Percentiles rank a stretch among this genome's conserved stretches.
Evolutionary conservation across 2,113 vertebrate species (phyloP).

Genomic region (Mirza zaza): DNA sequence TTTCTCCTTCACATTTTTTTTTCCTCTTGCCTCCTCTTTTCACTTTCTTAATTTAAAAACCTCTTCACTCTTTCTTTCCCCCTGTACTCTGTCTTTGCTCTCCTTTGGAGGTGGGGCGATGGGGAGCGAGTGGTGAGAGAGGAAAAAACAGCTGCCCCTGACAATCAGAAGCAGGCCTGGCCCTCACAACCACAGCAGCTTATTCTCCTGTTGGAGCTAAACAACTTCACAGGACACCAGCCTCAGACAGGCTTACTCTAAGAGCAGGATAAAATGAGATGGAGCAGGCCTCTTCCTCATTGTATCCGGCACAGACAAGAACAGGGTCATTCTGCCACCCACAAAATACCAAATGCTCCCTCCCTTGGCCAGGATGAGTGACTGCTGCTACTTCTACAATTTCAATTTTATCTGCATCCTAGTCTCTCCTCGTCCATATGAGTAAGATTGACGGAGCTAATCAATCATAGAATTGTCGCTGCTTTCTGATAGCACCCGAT

Average conservation of each 20-base stretch:
- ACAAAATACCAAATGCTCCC: not conserved
- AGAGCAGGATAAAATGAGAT: not conserved
- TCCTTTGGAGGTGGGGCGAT: not conserved
- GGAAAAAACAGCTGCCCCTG: not conserved
- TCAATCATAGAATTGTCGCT: not conserved
- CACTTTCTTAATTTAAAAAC: not conserved
- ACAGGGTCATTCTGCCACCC: not conserved
- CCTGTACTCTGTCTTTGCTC: not conserved
- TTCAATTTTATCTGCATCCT: not conserved
- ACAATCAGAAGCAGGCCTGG: not conserved
- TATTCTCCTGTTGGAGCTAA: not conserved
- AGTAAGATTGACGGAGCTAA: not conserved
- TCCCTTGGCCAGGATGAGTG: not conserved
- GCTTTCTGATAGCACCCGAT: not conserved
- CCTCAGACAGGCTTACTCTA: not conserved
- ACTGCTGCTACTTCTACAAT: not conserved
- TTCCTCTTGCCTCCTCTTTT: not conserved
- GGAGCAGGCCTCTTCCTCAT: not conserved
- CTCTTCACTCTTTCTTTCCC: not conserved
- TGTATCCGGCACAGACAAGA: not conserved
- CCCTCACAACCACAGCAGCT: not conserved
- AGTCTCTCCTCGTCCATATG: not conserved
- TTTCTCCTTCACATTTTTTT: not conserved
- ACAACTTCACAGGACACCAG: not conserved
- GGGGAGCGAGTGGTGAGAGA: not conserved